phyloP scores from a whole-genome alignment of 1,140 invertebrate genomes.

The Leguminivora glycinivorella region DNA sequence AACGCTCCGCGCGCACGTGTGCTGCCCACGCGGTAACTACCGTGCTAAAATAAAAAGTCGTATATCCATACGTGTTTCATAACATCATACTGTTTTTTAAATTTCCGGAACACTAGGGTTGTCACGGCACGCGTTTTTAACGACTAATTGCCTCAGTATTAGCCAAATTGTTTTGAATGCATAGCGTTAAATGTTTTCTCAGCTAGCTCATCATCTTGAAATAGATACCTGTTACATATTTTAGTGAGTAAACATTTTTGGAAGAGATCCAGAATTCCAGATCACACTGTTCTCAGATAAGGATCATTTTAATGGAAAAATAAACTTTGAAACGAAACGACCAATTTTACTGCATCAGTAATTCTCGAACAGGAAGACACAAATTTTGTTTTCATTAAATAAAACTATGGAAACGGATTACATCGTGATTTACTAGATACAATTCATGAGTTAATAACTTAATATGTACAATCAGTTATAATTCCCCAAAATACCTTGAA shows the following conservation, averaged over 20 bases:
- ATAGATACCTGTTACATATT: background rate
- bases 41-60: background rate
- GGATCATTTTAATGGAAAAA: too few species aligned
- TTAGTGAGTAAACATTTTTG: too few species aligned
- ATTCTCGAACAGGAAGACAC: too few species aligned
- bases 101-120: background rate
- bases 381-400: too few species aligned
- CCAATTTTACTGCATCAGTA: too few species aligned
- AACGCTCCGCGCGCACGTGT: constrained; percentile 34
- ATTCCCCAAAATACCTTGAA: background rate
- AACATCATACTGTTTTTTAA: background rate
- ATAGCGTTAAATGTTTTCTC: background rate
- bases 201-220: background rate
- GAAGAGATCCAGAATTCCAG: too few species aligned
- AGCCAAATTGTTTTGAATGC: background rate
- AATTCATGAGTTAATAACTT: too few species aligned
- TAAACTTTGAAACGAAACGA: too few species aligned
- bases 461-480: too few species aligned
- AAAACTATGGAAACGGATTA: too few species aligned
- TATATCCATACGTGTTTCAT: background rate
- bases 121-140: background rate
- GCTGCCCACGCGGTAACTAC: constrained; percentile 32
- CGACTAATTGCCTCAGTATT: background rate
- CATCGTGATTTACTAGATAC: too few species aligned
- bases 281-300: too few species aligned